phyloP scores from a whole-genome alignment of 1,140 invertebrate species.

The Trichomalopsis sarcophagae region DNA sequence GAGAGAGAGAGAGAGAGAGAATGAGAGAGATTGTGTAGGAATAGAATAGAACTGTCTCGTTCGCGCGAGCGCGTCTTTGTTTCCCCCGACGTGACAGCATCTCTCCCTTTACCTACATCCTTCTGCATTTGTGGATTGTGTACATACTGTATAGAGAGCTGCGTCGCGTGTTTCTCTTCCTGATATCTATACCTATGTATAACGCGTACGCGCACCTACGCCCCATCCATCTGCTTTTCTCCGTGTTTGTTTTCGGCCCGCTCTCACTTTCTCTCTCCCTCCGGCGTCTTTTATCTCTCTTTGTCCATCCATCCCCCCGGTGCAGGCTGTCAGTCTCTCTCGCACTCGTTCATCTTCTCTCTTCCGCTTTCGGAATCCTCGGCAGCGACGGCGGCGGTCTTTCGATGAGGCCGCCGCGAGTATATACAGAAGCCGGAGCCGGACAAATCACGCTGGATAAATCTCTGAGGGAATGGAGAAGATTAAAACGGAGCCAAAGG shows the following conservation, averaged over 20 bases:
- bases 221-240: neutral
- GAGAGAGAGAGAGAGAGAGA: too few species aligned
- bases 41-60: slow-evolving; percentile 30
- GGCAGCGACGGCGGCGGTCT: neutral
- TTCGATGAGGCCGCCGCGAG: neutral
- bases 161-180: neutral
- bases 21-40: too few species aligned
- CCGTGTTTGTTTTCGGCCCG: neutral
- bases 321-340: neutral
- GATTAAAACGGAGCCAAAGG: slow-evolving; percentile 41
- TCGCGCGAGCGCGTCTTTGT: slow-evolving; percentile 8
- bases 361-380: neutral
- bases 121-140: too few species aligned
- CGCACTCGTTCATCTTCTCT: slow-evolving; percentile 25
- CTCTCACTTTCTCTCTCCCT: neutral
- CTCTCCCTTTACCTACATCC: neutral
- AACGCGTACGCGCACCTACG: neutral
- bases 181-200: too few species aligned
- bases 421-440: too few species aligned
- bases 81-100: neutral
- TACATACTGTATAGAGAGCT: neutral
- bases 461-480: slow-evolving; percentile 36
- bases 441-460: slow-evolving; percentile 39
- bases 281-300: slow-evolving; percentile 12
- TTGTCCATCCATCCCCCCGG: neutral